Evolutionary conservation across 2,113 vertebrate genomes (phyloP).

Genomic region (Rattus norvegicus): GRCr8 NC_086019.1:163618001-163618500

Average conservation of each 20-base stretch:
- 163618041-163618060: not conserved
- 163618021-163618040: not conserved
- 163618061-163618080: not conserved
- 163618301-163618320: not conserved
- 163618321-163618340: not conserved
- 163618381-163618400: not conserved
- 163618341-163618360: not conserved
- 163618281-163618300: not conserved
- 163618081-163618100: not conserved
- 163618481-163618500: not conserved
- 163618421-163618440: not conserved
- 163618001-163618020: constrained; percentile 37
- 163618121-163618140: not conserved
- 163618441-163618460: not conserved
- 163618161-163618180: constrained; percentile 7
- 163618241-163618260: not conserved
- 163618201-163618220: constrained; percentile 28
- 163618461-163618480: not conserved
- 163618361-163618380: too few species aligned
- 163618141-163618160: constrained; percentile 27
- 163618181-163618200: not conserved
- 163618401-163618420: not conserved
- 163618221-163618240: not conserved
- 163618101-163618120: not conserved
- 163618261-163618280: not conserved